These are phyloP conservation scores for Cephalopterus ornatus DNA, from an alignment of 2,113 vertebrate genomes.

Conservation along the genomic window DNA sequence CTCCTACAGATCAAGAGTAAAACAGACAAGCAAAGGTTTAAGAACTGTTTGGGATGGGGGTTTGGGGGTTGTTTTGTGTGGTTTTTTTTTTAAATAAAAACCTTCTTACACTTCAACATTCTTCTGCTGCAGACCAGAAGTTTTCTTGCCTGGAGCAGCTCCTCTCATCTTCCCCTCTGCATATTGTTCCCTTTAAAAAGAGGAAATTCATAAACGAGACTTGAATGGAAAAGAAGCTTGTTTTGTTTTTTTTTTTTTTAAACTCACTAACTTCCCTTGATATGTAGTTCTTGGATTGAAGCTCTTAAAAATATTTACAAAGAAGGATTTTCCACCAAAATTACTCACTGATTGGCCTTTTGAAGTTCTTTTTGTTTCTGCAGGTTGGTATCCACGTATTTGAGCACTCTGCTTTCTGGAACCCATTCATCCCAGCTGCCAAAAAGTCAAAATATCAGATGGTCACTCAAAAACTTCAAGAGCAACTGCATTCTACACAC, in stretches of 20 bases:
- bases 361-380: constrained; percentile 99
- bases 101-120: constrained; percentile 94
- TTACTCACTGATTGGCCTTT: constrained; percentile 96
- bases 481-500: not conserved
- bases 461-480: not conserved
- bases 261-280: not conserved
- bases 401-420: constrained; percentile 99
- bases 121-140: constrained; percentile 94
- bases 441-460: not conserved
- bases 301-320: not conserved
- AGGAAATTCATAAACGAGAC: not conserved
- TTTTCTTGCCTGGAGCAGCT: constrained; percentile 97
- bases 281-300: not conserved
- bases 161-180: constrained; percentile 99
- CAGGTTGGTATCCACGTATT: constrained; percentile 98
- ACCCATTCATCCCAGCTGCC: constrained; percentile 99
- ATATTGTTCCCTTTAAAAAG: constrained; percentile 93
- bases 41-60: not conserved
- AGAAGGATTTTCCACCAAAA: not conserved
- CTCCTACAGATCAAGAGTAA: not conserved
- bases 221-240: not conserved
- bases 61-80: not conserved
- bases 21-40: not conserved
- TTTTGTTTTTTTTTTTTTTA: not conserved
- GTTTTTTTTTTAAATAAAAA: not conserved